Base-by-base conservation (phyloP, 92 coral and sea anemone species). In the Montipora capitata region DNA sequence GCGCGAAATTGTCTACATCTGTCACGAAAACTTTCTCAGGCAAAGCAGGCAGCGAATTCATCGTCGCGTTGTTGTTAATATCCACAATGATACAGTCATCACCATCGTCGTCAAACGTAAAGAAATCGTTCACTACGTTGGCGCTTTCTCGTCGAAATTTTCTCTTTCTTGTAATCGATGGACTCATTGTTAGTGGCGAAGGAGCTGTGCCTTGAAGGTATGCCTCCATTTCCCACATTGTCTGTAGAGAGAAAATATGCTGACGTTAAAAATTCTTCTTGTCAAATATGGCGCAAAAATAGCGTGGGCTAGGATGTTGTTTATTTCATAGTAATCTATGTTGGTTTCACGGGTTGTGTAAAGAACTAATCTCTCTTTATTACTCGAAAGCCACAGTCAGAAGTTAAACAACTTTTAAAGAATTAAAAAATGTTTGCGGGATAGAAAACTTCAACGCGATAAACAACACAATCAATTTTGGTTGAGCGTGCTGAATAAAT, bases 71-170 rank as follows among this genome's bases (percentile, higher is more conserved):
- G 79, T 85, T 77, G 64, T 91, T 88, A 39, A 67, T 70, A 45
- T 71, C 48, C 13, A 94, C 69, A 3, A 89, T 87, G 41, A 90
- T 85, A 49, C 96, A 94, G 11, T 92, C 98, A 12, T 93, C 97
- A 1, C 91, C 87, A 20, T 96, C 96, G 74, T 98, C 98, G 40
- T 95, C 99, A 73, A 98, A 98, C 2, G 94, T 98, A 87, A 98
- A 98, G 73, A 92, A 98, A 70, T 98, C 99, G 75, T 93, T 96
- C 68, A 98, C 99, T 17, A 98, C 99, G 58, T 98, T 98, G 15
- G 99, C 99, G 90, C 99, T 98, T 68, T 98, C 99, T 20, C 99
- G 95, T 64, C 99, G 96, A 81, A 98, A 98, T 89, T 98, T 98
- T 83, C 98, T 89, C 76, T 95, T 92, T 79, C 99, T 94, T 81